phyloP scores from a whole-genome alignment of 2,113 vertebrate genomes.

The Calonectris borealis region DNA sequence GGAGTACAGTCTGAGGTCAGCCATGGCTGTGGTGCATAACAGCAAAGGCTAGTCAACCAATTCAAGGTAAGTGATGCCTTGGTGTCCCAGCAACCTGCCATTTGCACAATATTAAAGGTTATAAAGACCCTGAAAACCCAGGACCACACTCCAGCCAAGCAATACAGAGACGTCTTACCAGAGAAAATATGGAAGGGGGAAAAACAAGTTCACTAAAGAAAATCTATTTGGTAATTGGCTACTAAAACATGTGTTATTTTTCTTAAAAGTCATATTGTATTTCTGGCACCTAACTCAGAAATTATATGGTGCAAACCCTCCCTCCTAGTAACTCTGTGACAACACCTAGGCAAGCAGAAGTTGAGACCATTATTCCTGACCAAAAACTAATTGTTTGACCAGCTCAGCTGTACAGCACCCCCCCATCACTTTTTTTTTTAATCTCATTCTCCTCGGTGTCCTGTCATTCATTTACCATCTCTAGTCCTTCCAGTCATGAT shows the following conservation, averaged over 20 bases:
- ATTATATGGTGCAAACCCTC: neutral
- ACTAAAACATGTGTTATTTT: neutral
- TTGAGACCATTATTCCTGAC: neutral
- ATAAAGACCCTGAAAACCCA: neutral
- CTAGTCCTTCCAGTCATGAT: neutral
- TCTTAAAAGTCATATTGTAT: neutral
- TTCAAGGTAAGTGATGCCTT: neutral
- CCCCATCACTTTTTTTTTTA: neutral
- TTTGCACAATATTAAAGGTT: neutral
- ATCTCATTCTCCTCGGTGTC: neutral
- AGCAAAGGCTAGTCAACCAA: slow-evolving; percentile 11
- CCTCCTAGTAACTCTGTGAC: neutral
- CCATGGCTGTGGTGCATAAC: neutral
- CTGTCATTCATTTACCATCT: neutral
- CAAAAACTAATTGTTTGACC: neutral
- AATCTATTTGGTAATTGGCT: neutral
- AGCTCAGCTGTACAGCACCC: neutral
- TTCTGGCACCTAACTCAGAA: neutral
- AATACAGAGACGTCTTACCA: neutral
- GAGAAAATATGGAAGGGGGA: neutral
- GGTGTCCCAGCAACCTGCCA: neutral
- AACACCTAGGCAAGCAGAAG: neutral
- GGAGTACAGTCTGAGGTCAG: neutral
- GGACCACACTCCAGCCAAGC: neutral
- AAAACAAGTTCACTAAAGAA: neutral